phyloP scores from a whole-genome alignment of 2,888 invertebrate genomes.

The Lasiommata megera region DNA sequence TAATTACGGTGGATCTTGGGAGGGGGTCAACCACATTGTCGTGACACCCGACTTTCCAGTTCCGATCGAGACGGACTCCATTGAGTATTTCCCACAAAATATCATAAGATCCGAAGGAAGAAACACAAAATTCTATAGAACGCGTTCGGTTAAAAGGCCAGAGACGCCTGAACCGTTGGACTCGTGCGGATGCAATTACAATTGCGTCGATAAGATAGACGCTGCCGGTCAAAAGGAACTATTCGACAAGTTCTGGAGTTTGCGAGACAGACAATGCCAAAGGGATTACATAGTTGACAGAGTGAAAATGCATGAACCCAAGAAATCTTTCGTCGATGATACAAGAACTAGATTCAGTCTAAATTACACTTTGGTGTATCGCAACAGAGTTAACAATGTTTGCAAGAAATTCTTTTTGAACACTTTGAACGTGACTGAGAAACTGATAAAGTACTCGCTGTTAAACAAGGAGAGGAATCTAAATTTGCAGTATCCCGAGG shows the following conservation, averaged over 20 bases:
- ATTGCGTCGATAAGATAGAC: conserved; percentile 2
- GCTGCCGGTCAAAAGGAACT: neutral
- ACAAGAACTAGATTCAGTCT: conserved; percentile 7
- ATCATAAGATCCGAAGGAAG: neutral
- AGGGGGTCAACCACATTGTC: conserved; percentile 5
- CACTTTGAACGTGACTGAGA: conserved; percentile 10
- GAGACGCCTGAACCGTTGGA: conserved; percentile 3
- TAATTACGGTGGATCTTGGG: neutral
- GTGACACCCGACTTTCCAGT: conserved; percentile 14
- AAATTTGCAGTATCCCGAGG: neutral
- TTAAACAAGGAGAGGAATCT: conserved; percentile 1
- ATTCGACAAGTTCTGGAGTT: conserved; percentile 8
- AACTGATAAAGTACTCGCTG: conserved; percentile 5
- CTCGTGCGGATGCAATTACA: conserved; percentile 2
- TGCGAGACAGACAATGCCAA: conserved; percentile 2
- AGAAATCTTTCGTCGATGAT: neutral
- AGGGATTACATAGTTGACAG: conserved; percentile 10
- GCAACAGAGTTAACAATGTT: neutral
- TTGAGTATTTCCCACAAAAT: neutral
- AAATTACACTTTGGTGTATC: neutral
- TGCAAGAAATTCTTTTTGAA: conserved; percentile 10
- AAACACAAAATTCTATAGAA: neutral
- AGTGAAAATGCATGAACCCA: conserved; percentile 11
- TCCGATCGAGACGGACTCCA: neutral
- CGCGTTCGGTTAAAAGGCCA: neutral